phyloP scores from a whole-genome alignment of 1,140 invertebrate species.

The Homarus americanus region DNA sequence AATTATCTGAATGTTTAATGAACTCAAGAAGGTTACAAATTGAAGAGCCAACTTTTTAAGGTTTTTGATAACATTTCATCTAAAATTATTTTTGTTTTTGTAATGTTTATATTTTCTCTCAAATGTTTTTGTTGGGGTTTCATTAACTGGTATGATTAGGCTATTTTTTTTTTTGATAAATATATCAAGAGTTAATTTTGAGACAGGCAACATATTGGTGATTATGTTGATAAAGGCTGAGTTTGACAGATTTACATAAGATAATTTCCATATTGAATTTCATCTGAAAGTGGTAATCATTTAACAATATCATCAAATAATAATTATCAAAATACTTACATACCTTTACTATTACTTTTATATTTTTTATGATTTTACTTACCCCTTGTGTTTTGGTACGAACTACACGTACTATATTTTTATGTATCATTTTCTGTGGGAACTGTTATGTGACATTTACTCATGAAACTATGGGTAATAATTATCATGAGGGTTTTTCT shows the following conservation, averaged over 20 bases:
- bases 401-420: background rate
- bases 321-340: too few relatives aligned
- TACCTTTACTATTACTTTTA: background rate
- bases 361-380: background rate
- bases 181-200: too few relatives aligned
- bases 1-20: too few relatives aligned
- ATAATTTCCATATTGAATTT: too few relatives aligned
- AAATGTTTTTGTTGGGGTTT: background rate
- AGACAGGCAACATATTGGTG: too few relatives aligned
- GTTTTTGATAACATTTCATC: too few relatives aligned
- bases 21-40: too few relatives aligned
- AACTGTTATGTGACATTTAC: conserved; percentile 60
- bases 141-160: background rate
- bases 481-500: conserved; percentile 58
- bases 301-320: too few relatives aligned
- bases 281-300: too few relatives aligned
- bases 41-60: too few relatives aligned
- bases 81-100: background rate
- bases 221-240: too few relatives aligned
- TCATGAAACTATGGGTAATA: conserved; percentile 54
- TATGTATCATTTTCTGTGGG: conserved; percentile 23
- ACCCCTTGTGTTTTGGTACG: conserved; percentile 25
- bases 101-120: background rate
- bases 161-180: background rate
- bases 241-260: too few relatives aligned